Conservation (phyloP, 2,113 vertebrate genomes). For the Cairina moschata region DNA sequence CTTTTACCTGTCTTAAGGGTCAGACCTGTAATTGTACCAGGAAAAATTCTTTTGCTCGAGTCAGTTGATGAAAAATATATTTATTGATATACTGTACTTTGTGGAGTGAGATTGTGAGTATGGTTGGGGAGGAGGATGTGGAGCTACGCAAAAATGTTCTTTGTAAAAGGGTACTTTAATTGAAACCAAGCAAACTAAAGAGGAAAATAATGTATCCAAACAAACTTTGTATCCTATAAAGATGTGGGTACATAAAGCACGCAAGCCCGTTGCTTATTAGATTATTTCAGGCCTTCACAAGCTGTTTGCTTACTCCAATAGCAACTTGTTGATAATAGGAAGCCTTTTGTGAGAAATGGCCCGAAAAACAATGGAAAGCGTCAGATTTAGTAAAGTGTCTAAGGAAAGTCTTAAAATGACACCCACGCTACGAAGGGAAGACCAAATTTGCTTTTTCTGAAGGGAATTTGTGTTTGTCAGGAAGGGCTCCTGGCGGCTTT, state of each 20-base stretch:
- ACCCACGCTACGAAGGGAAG: slow-evolving; percentile 81
- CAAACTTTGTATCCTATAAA: slow-evolving; percentile 25
- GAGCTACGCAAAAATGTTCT: neutral
- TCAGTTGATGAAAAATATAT: neutral
- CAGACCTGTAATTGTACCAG: neutral
- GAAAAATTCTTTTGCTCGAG: slow-evolving; percentile 9
- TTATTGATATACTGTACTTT: neutral
- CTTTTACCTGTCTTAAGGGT: neutral
- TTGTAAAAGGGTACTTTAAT: neutral
- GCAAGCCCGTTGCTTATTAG: slow-evolving; percentile 46
- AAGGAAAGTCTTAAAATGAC: slow-evolving; percentile 81
- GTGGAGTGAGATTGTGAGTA: neutral
- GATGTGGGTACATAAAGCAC: slow-evolving; percentile 39
- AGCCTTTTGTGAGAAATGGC: slow-evolving; percentile 71
- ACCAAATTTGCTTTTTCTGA: slow-evolving; percentile 91
- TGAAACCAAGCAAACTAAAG: slow-evolving; percentile 15
- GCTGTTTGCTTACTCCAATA: slow-evolving; percentile 75
- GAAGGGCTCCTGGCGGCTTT: slow-evolving; percentile 92
- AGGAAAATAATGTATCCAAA: slow-evolving; percentile 50
- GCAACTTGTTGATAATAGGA: slow-evolving; percentile 83
- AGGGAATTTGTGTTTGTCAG: slow-evolving; percentile 94
- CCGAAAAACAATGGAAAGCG: slow-evolving; percentile 76
- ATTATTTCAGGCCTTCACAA: slow-evolving; percentile 73
- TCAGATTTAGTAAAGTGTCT: slow-evolving; percentile 85
- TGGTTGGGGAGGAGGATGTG: neutral